Evolutionary conservation across 2,888 invertebrate species (phyloP).

Genomic region (Dimorphilus gyrociliatus): DNA sequence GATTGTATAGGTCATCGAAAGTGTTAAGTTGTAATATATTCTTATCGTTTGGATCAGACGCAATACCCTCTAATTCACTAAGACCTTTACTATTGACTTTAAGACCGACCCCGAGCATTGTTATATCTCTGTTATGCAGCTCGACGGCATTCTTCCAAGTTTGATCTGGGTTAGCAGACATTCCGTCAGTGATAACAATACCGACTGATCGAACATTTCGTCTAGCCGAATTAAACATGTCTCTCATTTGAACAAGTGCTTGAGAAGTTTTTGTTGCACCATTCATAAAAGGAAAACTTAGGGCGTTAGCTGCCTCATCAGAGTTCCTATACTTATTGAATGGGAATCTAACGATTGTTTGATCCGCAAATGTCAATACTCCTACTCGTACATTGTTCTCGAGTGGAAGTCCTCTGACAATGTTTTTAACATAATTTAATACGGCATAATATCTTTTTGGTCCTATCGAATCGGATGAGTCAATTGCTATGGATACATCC

Average conservation of each 20-base stretch:
- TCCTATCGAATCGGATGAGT: too few species aligned
- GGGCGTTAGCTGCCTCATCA: conserved; percentile 1
- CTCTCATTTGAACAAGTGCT: conserved; percentile 2
- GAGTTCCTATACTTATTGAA: conserved; percentile 2
- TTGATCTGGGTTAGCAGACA: conserved; percentile 3
- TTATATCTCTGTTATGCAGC: conserved; percentile 4
- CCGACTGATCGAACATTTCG: conserved; percentile 16
- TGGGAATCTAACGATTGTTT: conserved; percentile 1
- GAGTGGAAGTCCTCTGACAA: too few species aligned
- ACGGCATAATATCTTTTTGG: too few species aligned
- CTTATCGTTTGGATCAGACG: conserved; percentile 19
- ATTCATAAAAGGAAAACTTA: conserved; percentile 5
- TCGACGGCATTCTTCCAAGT: conserved; percentile 5
- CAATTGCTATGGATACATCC: too few species aligned
- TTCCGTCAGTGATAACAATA: conserved; percentile 18
- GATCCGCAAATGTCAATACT: conserved; percentile 2
- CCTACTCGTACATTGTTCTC: conserved; percentile 1
- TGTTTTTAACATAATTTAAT: too few species aligned
- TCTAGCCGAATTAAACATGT: conserved; percentile 1
- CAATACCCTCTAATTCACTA: conserved; percentile 18
- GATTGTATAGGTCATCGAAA: conserved; percentile 18
- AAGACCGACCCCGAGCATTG: conserved; percentile 9
- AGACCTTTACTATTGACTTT: conserved; percentile 1
- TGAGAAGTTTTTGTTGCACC: conserved; percentile 4
- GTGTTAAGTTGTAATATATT: conserved; percentile 20